phyloP scores from a whole-genome alignment of 2,113 vertebrate species.

The Spea bombifrons region DNA sequence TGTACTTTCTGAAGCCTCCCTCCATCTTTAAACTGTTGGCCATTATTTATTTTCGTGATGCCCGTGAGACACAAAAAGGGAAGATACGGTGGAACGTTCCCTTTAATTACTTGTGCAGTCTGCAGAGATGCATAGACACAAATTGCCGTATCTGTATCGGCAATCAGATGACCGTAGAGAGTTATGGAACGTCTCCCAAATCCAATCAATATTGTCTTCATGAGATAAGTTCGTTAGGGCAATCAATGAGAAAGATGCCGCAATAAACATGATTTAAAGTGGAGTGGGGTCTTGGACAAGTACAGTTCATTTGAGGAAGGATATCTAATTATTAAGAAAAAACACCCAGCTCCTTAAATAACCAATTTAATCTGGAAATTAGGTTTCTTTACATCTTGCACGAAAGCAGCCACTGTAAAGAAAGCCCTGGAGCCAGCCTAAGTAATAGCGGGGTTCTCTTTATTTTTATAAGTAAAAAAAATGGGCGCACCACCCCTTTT shows the following conservation, averaged over 20 bases:
- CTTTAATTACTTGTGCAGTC: too few relatives aligned
- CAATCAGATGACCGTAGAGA: conserved; percentile 9
- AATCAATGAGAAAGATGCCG: not conserved
- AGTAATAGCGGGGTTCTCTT: too few relatives aligned
- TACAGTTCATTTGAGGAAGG: not conserved
- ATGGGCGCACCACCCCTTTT: too few relatives aligned
- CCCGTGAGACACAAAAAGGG: too few relatives aligned
- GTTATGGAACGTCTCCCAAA: not conserved
- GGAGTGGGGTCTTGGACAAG: not conserved
- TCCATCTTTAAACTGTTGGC: too few relatives aligned
- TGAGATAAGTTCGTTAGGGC: conserved; percentile 2
- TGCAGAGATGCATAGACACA: not conserved
- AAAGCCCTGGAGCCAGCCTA: too few relatives aligned
- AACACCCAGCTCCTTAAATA: not conserved
- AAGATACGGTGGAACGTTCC: too few relatives aligned
- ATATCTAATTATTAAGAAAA: not conserved
- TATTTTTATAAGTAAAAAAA: too few relatives aligned
- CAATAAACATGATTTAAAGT: not conserved
- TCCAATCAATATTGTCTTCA: not conserved
- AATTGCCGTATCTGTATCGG: not conserved
- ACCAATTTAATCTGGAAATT: not conserved
- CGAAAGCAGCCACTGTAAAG: not conserved
- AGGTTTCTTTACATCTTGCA: not conserved
- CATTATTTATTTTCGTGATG: too few relatives aligned
- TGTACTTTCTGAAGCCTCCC: too few relatives aligned